Evolutionary conservation across 2,888 invertebrate genomes (phyloP).

Genomic region (Magallana nippona): DNA sequence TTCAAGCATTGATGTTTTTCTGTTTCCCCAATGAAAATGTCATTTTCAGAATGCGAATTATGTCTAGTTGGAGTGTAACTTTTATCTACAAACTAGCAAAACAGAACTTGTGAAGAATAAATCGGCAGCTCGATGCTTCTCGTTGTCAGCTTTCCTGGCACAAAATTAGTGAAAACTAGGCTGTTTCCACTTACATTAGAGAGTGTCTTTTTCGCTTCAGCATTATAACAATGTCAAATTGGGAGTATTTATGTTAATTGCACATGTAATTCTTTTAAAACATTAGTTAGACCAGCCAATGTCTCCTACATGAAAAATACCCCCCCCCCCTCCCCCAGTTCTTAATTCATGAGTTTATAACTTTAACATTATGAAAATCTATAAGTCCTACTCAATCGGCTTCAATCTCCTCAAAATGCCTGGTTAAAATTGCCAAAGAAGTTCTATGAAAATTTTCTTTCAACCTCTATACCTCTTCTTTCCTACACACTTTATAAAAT

Average conservation of each 20-base stretch:
- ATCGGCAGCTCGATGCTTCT: not conserved
- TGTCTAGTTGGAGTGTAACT: slow-evolving; percentile 17
- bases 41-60: slow-evolving; percentile 30
- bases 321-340: not conserved
- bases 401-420: too few species aligned
- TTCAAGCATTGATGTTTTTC: slow-evolving; percentile 27
- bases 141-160: not conserved
- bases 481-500: not conserved
- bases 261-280: slow-evolving; percentile 1
- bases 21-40: slow-evolving; percentile 32
- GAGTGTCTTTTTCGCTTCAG: slow-evolving; percentile 1
- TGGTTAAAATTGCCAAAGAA: too few species aligned
- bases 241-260: slow-evolving; percentile 8
- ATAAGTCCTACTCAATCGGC: too few species aligned
- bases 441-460: too few species aligned
- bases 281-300: slow-evolving; percentile 5
- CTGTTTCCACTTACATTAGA: slow-evolving; percentile 9
- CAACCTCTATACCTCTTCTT: not conserved
- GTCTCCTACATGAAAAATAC: not conserved
- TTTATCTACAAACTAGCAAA: slow-evolving; percentile 35
- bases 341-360: not conserved
- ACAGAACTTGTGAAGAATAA: slow-evolving; percentile 25
- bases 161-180: slow-evolving; percentile 17
- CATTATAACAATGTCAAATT: not conserved
- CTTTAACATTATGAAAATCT: too few species aligned